Evolutionary conservation across 2,888 invertebrate genomes (phyloP), one percentile per base, ranked within the genome.

Genomic region (Tortrix viridana): DNA sequence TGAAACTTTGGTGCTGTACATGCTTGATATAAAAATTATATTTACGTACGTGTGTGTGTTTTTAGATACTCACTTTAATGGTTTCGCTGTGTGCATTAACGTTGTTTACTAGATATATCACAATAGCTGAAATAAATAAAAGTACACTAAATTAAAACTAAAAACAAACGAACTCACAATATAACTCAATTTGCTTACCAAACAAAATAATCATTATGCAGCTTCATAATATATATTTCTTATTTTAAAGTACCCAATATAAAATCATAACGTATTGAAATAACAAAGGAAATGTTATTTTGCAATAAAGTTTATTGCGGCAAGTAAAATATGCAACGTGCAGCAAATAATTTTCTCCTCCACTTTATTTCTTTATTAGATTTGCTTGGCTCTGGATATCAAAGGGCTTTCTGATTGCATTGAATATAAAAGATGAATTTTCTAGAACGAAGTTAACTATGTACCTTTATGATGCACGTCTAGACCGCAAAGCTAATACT

Each of bases 21-120:
- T n/a, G n/a, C n/a, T n/a, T n/a, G n/a, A n/a, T n/a, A n/a, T n/a
- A n/a, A n/a, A n/a, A n/a, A n/a, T n/a, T n/a, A n/a, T n/a, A n/a
- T n/a, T n/a, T n/a, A n/a, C n/a, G n/a, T n/a, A n/a, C n/a, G n/a
- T n/a, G n/a, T n/a, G n/a, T n/a, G n/a, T n/a, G n/a, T n/a, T n/a
- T n/a, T n/a, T n/a, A n/a, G n/a, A 56, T 54, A 20, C 77, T 77
- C 77, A 90, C 91, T 82, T 84, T 88, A 53, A 90, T 82, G 32
- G 77, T 69, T 74, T 91, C 91, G 69, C 91, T 91, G 66, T 91
- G 91, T 41, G 77, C 75, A 65, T 76, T 73, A 49, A 79, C 82
- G 46, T 74, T 71, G 48, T 73, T 68, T 55, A 81, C 71, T 26
- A 80, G 65, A 69, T 76, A 78, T 58, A 74, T 67, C 54, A 81